Evolutionary conservation across 2,888 invertebrate species (phyloP).

Genomic region (Caenorhabditis virilis): DNA sequence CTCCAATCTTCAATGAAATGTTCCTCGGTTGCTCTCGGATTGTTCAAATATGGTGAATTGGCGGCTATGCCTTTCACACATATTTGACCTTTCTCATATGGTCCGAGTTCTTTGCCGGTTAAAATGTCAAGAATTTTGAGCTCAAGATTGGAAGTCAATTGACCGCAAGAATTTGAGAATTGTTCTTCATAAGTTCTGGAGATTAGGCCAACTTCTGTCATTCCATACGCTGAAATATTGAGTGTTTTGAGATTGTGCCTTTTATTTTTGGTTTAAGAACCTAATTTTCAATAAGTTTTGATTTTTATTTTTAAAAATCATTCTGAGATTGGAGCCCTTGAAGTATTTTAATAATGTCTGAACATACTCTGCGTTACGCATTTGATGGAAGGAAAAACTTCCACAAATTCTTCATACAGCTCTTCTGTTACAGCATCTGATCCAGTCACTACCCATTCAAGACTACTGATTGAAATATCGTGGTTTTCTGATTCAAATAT

Average conservation of each 20-base stretch:
- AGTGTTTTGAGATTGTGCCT: not conserved
- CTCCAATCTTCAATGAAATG: constrained; percentile 38
- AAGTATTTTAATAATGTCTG: not conserved
- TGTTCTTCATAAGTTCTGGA: constrained; percentile 14
- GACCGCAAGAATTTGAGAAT: constrained; percentile 24
- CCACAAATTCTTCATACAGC: constrained; percentile 30
- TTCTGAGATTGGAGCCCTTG: not conserved
- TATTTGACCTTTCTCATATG: constrained; percentile 33
- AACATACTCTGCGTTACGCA: constrained; percentile 26
- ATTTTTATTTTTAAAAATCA: too few species aligned
- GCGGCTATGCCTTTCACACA: constrained; percentile 30
- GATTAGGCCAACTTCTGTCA: constrained; percentile 37
- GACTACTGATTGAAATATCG: constrained; percentile 14
- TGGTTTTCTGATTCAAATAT: constrained; percentile 31
- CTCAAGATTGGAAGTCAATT: constrained; percentile 25
- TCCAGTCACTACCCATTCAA: constrained; percentile 33
- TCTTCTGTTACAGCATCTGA: constrained; percentile 30
- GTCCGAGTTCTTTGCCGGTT: constrained; percentile 25
- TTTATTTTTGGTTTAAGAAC: too few species aligned
- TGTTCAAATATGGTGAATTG: constrained; percentile 30
- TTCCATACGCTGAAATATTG: constrained; percentile 30
- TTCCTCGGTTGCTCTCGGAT: constrained; percentile 26
- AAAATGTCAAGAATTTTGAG: constrained; percentile 33
- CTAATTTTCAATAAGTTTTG: too few species aligned
- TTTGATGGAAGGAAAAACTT: constrained; percentile 25